These are phyloP conservation scores for Agrilus cyanescens DNA, from an alignment of 2,888 invertebrate species.

Conservation along the genomic window DNA sequence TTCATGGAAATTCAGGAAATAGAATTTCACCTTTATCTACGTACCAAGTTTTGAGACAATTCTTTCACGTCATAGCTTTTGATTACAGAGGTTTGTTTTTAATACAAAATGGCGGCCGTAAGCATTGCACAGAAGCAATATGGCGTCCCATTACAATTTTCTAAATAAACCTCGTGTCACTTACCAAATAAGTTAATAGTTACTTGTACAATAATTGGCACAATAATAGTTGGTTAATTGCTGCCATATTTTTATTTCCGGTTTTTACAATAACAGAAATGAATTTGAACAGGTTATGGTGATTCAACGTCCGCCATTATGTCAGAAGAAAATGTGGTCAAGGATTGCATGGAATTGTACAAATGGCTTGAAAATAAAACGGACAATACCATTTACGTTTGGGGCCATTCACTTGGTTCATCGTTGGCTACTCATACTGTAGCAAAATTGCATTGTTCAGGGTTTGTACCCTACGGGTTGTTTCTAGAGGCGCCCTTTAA, in stretches of 20 bases:
- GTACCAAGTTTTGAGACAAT: conserved; percentile 56
- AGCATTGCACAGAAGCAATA: too few species aligned
- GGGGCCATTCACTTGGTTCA: conserved; percentile 31
- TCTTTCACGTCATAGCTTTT: conserved; percentile 31
- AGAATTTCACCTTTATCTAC: conserved; percentile 42
- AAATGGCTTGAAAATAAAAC: conserved; percentile 24
- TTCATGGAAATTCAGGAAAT: conserved; percentile 32
- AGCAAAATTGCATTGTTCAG: conserved; percentile 14
- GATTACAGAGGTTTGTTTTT: conserved; percentile 30
- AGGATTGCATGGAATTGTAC: conserved; percentile 28
- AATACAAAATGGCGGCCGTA: too few species aligned
- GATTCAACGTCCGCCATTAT: conserved; percentile 26
- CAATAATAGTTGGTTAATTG: not conserved
- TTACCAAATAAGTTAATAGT: too few species aligned
- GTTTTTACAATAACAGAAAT: too few species aligned
- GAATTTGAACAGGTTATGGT: conserved; percentile 23
- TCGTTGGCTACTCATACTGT: conserved; percentile 25
- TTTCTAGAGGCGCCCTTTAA: conserved; percentile 29
- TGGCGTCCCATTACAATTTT: too few species aligned
- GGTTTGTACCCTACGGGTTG: conserved; percentile 20
- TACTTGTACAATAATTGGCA: not conserved
- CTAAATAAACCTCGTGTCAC: too few species aligned
- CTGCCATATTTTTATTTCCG: too few species aligned
- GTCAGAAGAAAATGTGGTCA: conserved; percentile 26
- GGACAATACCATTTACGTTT: conserved; percentile 26